These are phyloP conservation scores for Cylindroiulus punctatus DNA, from an alignment of 2,888 invertebrate genomes.

Conservation along the genomic window DNA sequence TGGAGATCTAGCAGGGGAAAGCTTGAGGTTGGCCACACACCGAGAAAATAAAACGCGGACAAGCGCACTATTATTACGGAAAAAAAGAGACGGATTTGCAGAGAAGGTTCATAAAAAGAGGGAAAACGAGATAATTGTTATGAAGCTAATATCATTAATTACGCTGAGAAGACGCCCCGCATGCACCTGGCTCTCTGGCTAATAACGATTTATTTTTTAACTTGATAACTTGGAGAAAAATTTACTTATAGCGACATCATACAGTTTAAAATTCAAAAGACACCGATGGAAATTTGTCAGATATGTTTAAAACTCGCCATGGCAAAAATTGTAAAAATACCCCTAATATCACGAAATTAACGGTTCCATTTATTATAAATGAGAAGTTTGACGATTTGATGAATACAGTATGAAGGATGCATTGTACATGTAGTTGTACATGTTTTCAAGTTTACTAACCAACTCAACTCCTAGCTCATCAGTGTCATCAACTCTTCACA, in stretches of 20 bases:
- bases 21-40: slow-evolving; percentile 34
- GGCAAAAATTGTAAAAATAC: too few species aligned
- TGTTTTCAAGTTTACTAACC: too few species aligned
- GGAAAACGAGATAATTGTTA: slow-evolving; percentile 45
- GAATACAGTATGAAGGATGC: too few species aligned
- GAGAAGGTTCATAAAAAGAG: slow-evolving; percentile 21
- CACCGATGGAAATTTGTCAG: not conserved
- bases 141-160: slow-evolving; percentile 36
- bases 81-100: not conserved
- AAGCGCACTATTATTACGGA: slow-evolving; percentile 26
- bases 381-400: too few species aligned
- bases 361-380: too few species aligned
- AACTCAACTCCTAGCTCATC: too few species aligned
- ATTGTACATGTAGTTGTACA: too few species aligned
- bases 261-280: not conserved
- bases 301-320: too few species aligned
- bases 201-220: not conserved
- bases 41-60: not conserved
- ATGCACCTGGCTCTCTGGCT: not conserved
- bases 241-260: not conserved
- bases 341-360: too few species aligned
- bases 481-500: too few species aligned
- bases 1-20: slow-evolving; percentile 20
- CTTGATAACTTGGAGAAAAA: not conserved
- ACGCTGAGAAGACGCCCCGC: not conserved